A percentile compares a stretch with the other conserved stretches of the same genome.
Evolutionary conservation across 2,113 vertebrate species (phyloP).

Genomic region (Cyanoderma ruficeps): DNA sequence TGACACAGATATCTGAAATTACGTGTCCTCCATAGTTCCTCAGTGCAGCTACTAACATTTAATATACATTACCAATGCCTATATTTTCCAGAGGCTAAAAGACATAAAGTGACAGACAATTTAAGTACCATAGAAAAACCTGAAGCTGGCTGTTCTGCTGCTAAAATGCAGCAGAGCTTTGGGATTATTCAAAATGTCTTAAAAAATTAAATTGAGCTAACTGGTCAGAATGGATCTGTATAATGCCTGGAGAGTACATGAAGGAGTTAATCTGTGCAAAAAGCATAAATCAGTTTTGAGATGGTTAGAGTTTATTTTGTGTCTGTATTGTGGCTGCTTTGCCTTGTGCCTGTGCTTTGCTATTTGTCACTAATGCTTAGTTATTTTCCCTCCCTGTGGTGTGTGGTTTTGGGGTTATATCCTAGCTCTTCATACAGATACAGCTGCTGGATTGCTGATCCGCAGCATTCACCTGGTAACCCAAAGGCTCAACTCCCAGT

Average conservation of each 20-base stretch:
- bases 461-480: conserved; percentile 96
- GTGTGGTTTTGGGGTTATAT: conserved; percentile 90
- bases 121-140: neutral
- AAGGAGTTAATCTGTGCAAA: neutral
- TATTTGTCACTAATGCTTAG: conserved; percentile 83
- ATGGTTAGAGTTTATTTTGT: conserved; percentile 21
- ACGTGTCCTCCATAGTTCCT: neutral
- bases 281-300: neutral
- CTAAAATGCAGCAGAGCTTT: neutral
- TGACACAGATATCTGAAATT: neutral
- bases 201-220: neutral
- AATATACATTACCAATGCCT: neutral
- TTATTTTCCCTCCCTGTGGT: conserved; percentile 88
- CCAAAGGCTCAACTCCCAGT: conserved; percentile 92
- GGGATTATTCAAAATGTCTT: neutral
- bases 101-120: neutral
- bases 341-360: conserved; percentile 78
- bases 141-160: neutral
- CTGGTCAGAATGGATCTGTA: neutral
- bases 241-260: neutral
- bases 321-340: conserved; percentile 76
- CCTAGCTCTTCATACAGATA: conserved; percentile 98
- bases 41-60: neutral
- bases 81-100: neutral
- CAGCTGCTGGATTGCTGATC: conserved; percentile 91